Conservation (phyloP, 2,888 invertebrate genomes). For the Ennomos fuscantarius region DNA sequence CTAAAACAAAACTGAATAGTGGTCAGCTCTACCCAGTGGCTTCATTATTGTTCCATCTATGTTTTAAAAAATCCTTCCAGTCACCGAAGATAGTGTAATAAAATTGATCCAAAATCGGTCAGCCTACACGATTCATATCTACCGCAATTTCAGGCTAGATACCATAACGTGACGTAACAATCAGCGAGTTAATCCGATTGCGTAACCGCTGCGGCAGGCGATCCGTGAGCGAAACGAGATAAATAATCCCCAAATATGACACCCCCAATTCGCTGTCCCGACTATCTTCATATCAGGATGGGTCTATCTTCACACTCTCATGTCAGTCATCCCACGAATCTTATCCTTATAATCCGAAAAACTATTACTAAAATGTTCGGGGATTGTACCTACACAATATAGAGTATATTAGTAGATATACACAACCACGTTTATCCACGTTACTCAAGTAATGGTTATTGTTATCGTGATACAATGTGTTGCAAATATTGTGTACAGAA, state of each 20-base stretch:
- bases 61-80: too few species aligned
- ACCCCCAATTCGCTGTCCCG: not conserved
- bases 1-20: too few species aligned
- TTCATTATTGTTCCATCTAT: too few species aligned
- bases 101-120: constrained; percentile 6
- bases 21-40: too few species aligned
- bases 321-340: too few species aligned
- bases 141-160: constrained; percentile 21
- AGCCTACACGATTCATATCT: constrained; percentile 12
- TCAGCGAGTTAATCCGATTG: constrained; percentile 28
- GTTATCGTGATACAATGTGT: constrained; percentile 7
- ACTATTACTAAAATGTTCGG: too few species aligned
- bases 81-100: not conserved
- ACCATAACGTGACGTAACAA: constrained; percentile 28
- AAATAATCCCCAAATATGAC: constrained; percentile 17
- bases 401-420: too few species aligned
- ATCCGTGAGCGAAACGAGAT: constrained; percentile 10
- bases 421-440: not conserved
- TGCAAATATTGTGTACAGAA: constrained; percentile 27
- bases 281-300: too few species aligned
- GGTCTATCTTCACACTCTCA: too few species aligned
- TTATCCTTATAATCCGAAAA: too few species aligned
- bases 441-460: not conserved
- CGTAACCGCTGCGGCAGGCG: constrained; percentile 23
- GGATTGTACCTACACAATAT: too few species aligned